Evolutionary conservation across 2,888 invertebrate genomes (phyloP).

Genomic region (Horisme vitalbata): DNA sequence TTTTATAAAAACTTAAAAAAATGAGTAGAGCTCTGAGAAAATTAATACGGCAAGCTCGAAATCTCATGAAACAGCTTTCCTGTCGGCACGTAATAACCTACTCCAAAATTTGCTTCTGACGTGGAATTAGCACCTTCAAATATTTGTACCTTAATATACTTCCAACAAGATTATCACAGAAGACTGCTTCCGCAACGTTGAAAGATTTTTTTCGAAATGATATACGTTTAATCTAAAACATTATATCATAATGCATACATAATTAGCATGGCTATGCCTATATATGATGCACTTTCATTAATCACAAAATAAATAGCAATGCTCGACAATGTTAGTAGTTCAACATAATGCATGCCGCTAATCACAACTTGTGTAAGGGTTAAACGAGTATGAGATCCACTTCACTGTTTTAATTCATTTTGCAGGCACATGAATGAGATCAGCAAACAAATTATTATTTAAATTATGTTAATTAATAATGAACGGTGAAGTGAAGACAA

Average conservation of each 20-base stretch:
- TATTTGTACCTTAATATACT: background rate
- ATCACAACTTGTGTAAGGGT: constrained; percentile 10
- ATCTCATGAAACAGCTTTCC: constrained; percentile 30
- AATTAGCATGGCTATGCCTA: background rate
- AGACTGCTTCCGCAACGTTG: constrained; percentile 12
- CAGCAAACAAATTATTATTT: constrained; percentile 30
- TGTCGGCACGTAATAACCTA: constrained; percentile 32
- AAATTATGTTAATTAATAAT: constrained; percentile 30
- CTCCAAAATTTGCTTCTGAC: constrained; percentile 17
- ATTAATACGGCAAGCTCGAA: constrained; percentile 31
- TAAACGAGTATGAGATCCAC: constrained; percentile 17
- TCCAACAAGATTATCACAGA: constrained; percentile 4
- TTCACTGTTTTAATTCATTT: constrained; percentile 27
- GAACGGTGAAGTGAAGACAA: constrained; percentile 19
- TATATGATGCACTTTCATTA: constrained; percentile 15
- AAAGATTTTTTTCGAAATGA: constrained; percentile 8
- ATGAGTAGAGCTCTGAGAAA: constrained; percentile 26
- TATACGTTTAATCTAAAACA: constrained; percentile 3
- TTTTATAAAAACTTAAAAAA: constrained; percentile 16
- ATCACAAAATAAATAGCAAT: constrained; percentile 13
- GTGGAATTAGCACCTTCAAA: constrained; percentile 7
- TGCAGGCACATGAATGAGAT: constrained; percentile 35
- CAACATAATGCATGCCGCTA: constrained; percentile 19
- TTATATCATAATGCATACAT: background rate
- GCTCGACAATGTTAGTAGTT: constrained; percentile 16